Base-by-base conservation (phyloP, 2,113 vertebrate species). In the Oreotragus oreotragus region DNA sequence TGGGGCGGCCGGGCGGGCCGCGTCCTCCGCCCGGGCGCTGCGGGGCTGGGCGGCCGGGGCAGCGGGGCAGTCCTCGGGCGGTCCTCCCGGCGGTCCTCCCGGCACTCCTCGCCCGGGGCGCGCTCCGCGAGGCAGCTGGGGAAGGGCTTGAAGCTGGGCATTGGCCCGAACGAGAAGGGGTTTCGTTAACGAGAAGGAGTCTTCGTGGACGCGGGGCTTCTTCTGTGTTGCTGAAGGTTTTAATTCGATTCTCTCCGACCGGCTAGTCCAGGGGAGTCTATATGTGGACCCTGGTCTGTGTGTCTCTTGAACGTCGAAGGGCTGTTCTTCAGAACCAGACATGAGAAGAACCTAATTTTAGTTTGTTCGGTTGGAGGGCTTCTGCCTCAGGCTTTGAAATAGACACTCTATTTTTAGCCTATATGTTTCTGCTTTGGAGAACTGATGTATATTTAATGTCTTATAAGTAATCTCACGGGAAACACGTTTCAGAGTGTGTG, bases 371-470 rank as follows among this genome's bases (percentile, higher is more conserved):
- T 96, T 90, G 93, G 57, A 96, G 84, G 85, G 49, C 19, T 96
- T 96, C 64, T 73, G 88, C 81, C 47, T 87, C 55, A 92, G 87
- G 58, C 81, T 94, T 93, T 90, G 92, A 90, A 93, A 94, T 90
- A 94, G 62, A 93, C 49, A 30, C 10, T 15, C 70, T 97, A 85
- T 97, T 96, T 98, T 98, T 97, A 97, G 94, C 57, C 55, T 86
- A 25, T 93, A 64, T 12, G 39, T 97, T 97, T 97, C 80, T 45
- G 81, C 53, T 94, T 94, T 96, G 62, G 27, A 77, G 91, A 90
- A 94, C 62, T 96, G 97, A 91, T 94, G 96, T 96, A 58, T 94
- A 84, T 84, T 91, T 97, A 95, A 97, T 91, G 89, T 84, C 84
- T 98, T 88, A 15, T 66, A 90, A 88, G 53, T 95, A 81, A 96